Evolutionary conservation across 2,797 vertebrate species (phyloP).

Genomic region (Bryconaethiops microstoma): DNA sequence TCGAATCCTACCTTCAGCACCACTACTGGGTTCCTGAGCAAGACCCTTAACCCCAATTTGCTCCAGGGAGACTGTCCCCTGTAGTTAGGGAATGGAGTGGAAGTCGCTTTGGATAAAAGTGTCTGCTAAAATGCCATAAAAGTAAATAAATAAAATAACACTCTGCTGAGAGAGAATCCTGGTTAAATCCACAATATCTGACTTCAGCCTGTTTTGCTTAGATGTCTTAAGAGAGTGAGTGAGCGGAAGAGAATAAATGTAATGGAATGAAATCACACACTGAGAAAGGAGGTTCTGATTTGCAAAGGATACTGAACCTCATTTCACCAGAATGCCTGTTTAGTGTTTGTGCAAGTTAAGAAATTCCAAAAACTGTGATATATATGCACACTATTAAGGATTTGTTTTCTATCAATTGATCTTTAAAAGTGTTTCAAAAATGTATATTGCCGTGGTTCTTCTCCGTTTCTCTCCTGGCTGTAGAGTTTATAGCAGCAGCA

Average conservation of each 20-base stretch:
- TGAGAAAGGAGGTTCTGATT: not conserved
- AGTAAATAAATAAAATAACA: slow-evolving; percentile 12
- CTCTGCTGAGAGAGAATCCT: not conserved
- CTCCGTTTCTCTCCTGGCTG: slow-evolving; percentile 53
- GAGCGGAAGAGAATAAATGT: not conserved
- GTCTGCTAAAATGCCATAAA: too few species aligned
- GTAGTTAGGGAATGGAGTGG: too few species aligned
- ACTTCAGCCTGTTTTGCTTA: not conserved
- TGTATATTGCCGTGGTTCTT: not conserved
- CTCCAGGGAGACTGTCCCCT: too few species aligned
- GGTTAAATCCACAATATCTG: slow-evolving; percentile 24
- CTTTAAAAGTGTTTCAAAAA: not conserved
- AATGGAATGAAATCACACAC: not conserved
- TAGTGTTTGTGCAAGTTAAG: not conserved
- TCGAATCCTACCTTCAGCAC: too few species aligned
- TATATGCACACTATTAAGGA: too few species aligned
- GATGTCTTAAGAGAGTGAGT: not conserved
- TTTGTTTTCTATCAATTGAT: not conserved
- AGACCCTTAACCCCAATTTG: too few species aligned
- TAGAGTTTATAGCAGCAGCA: slow-evolving; percentile 86
- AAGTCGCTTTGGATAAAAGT: too few species aligned
- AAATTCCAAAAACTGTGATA: too few species aligned
- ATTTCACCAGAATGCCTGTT: slow-evolving; percentile 2
- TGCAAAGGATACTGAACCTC: not conserved
- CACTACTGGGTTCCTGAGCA: too few species aligned